Evolutionary conservation across 2,113 vertebrate genomes (phyloP).

Genomic region (Triplophysa siluroides): DNA sequence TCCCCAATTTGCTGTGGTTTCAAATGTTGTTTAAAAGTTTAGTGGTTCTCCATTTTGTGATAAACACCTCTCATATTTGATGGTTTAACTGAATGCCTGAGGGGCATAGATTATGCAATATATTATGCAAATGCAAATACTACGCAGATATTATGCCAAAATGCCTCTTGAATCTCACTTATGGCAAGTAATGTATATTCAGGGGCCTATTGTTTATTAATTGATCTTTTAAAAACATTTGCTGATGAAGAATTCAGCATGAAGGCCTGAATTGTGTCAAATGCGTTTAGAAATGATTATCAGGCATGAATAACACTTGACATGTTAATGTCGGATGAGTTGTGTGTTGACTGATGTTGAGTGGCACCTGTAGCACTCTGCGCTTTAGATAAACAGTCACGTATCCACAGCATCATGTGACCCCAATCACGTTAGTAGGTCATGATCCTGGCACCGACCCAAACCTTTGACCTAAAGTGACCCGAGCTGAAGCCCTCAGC

Average conservation of each 20-base stretch:
- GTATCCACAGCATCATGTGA: neutral
- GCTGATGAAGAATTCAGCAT: neutral
- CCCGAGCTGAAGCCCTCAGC: neutral
- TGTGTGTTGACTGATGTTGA: neutral
- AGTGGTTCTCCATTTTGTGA: too few species aligned
- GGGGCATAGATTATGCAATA: too few species aligned
- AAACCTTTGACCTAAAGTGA: neutral
- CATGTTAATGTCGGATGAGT: neutral
- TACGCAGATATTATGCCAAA: too few species aligned
- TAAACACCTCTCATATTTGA: too few species aligned
- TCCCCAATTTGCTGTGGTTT: too few species aligned
- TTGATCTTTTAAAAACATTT: too few species aligned
- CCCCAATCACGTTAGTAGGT: neutral
- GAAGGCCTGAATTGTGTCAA: neutral
- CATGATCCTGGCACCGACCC: conserved; percentile 13
- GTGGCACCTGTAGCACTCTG: neutral
- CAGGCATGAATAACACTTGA: neutral
- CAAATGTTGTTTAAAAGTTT: too few species aligned
- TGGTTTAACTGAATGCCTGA: too few species aligned
- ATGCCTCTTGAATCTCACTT: too few species aligned
- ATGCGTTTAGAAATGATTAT: neutral
- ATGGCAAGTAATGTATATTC: too few species aligned
- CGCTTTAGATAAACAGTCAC: neutral
- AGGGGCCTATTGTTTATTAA: too few species aligned
- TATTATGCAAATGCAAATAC: too few species aligned